A percentile compares a stretch with the other conserved stretches of the same genome.
phyloP scores from a whole-genome alignment of 2,888 invertebrate species.

The Diadromus collaris region DNA sequence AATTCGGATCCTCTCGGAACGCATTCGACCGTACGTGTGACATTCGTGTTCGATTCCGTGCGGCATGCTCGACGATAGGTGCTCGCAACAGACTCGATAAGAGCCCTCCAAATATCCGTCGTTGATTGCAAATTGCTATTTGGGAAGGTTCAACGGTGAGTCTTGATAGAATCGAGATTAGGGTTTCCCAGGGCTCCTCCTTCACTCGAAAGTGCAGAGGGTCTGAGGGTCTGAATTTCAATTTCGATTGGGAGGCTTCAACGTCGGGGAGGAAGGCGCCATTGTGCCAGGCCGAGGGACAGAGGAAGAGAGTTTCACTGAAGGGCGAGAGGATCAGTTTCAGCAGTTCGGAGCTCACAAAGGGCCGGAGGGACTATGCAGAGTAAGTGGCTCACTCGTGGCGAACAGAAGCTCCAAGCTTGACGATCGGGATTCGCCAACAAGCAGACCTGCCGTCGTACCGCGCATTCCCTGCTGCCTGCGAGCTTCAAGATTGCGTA shows the following conservation, averaged over 20 bases:
- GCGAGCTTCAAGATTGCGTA: constrained; percentile 46
- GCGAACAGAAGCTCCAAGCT: constrained; percentile 16
- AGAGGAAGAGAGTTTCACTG: neutral
- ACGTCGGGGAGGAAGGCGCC: neutral
- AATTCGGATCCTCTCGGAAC: constrained; percentile 40
- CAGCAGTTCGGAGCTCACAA: constrained; percentile 5
- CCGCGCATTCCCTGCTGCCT: constrained; percentile 40
- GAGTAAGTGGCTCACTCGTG: constrained; percentile 10
- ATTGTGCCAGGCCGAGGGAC: neutral
- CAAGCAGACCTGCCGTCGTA: constrained; percentile 16
- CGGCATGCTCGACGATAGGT: neutral
- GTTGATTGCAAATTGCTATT: constrained; percentile 14
- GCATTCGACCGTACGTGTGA: constrained; percentile 28
- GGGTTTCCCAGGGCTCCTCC: constrained; percentile 3
- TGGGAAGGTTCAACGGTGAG: constrained; percentile 3
- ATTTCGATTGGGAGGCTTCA: neutral
- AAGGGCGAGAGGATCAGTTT: neutral
- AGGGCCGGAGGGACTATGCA: neutral
- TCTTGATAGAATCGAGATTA: neutral
- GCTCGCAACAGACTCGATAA: constrained; percentile 10
- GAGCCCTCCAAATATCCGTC: constrained; percentile 1
- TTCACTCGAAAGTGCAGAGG: constrained; percentile 3
- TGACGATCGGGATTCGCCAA: constrained; percentile 13
- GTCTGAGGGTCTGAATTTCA: constrained; percentile 5
- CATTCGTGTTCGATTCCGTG: neutral